Evolutionary conservation across 1,140 invertebrate genomes (phyloP).

Genomic region (Bombus ignitus): DNA sequence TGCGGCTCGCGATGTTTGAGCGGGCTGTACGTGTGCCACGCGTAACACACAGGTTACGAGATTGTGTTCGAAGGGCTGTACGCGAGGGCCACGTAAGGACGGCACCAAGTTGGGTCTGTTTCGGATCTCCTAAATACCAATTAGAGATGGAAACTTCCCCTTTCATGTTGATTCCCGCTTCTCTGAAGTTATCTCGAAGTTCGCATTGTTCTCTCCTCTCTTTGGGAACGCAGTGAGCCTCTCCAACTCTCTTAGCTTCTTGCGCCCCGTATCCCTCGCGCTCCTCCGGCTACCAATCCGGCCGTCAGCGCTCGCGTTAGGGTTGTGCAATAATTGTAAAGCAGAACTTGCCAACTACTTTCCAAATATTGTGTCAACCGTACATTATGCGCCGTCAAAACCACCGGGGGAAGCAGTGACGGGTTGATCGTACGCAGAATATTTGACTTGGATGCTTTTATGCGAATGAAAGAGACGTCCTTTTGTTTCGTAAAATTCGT

Average conservation of each 20-base stretch:
- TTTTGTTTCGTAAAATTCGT: not conserved
- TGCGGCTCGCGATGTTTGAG: not conserved
- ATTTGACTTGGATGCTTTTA: not conserved
- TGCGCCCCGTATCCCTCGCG: constrained; percentile 10
- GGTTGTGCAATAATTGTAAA: constrained; percentile 75
- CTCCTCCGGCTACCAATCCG: constrained; percentile 18
- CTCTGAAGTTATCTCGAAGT: constrained; percentile 79
- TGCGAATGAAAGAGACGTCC: not conserved
- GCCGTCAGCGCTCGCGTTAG: constrained; percentile 68
- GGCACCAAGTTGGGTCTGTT: constrained; percentile 72
- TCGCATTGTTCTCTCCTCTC: constrained; percentile 80
- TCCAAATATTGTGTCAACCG: constrained; percentile 75
- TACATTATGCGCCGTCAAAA: constrained; percentile 21
- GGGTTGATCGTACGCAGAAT: too few species aligned
- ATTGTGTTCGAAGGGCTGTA: constrained; percentile 4
- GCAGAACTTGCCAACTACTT: constrained; percentile 71
- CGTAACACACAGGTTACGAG: constrained; percentile 10
- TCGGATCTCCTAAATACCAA: constrained; percentile 82
- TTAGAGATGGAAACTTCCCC: constrained; percentile 81
- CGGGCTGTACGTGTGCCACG: not conserved
- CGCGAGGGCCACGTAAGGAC: constrained; percentile 40
- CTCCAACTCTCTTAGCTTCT: constrained; percentile 31
- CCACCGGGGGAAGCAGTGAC: not conserved
- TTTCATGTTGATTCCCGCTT: constrained; percentile 81
- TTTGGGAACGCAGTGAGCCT: constrained; percentile 26